Conservation (phyloP, 2,113 vertebrate species). For the Crotalus horridus region DNA sequence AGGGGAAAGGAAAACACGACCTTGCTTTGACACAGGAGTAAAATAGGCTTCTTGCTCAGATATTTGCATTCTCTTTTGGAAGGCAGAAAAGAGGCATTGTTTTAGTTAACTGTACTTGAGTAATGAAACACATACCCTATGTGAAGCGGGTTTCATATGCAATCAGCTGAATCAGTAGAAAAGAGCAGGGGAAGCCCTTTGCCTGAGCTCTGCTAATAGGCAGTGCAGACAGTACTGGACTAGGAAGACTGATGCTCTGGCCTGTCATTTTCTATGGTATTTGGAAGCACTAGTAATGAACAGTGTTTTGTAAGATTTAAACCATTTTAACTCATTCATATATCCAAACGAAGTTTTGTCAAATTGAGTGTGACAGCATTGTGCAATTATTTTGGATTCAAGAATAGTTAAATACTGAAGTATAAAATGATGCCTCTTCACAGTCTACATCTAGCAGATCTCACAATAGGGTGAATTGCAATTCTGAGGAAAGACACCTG, state of each 20-base stretch:
- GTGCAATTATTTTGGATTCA: neutral
- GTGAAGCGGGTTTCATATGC: neutral
- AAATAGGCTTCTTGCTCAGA: slow-evolving; percentile 14
- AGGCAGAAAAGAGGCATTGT: neutral
- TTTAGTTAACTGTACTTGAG: neutral
- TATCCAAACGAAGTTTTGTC: no score
- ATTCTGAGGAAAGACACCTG: neutral
- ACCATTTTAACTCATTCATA: neutral
- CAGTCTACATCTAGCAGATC: neutral
- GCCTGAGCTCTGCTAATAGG: neutral
- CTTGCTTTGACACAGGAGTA: slow-evolving; percentile 59
- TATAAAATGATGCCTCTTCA: neutral
- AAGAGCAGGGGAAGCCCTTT: neutral
- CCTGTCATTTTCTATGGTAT: neutral
- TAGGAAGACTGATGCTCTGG: neutral
- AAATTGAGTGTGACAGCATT: neutral
- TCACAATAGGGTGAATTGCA: neutral
- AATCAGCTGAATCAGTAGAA: neutral
- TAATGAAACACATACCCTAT: neutral
- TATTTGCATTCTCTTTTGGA: neutral
- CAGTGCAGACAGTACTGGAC: neutral
- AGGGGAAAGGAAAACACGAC: slow-evolving; percentile 49
- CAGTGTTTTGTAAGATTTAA: neutral
- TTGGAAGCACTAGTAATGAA: neutral
- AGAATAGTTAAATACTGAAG: neutral